Evolutionary conservation across 64 coral and sea anemone species (phyloP).

Genomic region (Hydrozoanthus tunicans): DNA sequence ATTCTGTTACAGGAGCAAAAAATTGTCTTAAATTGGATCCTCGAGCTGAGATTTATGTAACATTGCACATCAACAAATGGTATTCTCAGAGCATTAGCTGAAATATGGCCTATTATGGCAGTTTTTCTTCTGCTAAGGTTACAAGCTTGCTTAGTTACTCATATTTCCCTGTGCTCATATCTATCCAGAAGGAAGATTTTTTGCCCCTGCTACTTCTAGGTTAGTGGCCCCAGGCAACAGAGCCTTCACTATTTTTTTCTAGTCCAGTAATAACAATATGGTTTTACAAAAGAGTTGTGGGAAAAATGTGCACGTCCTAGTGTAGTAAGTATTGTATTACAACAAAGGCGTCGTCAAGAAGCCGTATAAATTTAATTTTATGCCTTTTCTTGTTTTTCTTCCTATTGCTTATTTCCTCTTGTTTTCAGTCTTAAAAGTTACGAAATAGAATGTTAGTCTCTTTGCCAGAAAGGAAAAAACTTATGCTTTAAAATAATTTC

Average conservation of each 20-base stretch:
- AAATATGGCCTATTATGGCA: constrained; percentile 10
- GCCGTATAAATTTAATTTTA: no score
- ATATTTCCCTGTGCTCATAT: background rate
- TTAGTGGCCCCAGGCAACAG: background rate
- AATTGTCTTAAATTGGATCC: constrained; percentile 8
- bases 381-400: no score
- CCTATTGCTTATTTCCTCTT: no score
- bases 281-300: no score
- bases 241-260: constrained; percentile 10
- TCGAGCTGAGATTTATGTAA: constrained; percentile 7
- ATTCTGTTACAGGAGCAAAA: background rate
- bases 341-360: no score
- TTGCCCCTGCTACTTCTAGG: constrained; percentile 3
- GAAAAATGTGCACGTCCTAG: no score
- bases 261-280: background rate
- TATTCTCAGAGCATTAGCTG: constrained; percentile 10
- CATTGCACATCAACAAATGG: background rate
- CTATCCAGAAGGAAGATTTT: constrained; percentile 4
- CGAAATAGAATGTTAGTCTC: no score
- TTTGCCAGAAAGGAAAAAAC: no score
- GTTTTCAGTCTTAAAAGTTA: no score
- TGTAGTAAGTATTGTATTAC: no score
- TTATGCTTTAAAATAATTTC: no score
- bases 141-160: background rate
- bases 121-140: constrained; percentile 5